Evolutionary conservation across 2,113 vertebrate species (phyloP).

Genomic region (Conger conger): DNA sequence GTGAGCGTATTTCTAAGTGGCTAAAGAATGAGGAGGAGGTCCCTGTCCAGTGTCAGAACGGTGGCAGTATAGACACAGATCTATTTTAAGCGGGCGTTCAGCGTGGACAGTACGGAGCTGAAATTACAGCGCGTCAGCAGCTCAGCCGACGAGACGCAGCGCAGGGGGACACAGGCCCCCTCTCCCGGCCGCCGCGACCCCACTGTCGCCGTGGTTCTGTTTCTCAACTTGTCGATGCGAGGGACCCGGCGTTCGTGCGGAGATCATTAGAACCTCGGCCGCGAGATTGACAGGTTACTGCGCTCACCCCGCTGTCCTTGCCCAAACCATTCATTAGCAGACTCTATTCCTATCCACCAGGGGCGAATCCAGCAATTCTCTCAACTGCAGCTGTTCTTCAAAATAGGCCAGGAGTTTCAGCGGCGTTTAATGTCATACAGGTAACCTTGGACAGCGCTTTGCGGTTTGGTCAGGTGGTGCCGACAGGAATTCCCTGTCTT

Average conservation of each 20-base stretch:
- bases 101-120: not conserved
- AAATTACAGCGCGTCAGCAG: not conserved
- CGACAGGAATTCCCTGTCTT: not conserved
- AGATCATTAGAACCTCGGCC: constrained; percentile 16
- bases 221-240: constrained; percentile 16
- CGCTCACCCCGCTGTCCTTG: not conserved
- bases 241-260: constrained; percentile 11
- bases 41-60: not conserved
- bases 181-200: not conserved
- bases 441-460: not conserved
- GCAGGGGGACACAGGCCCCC: not conserved
- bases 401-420: not conserved
- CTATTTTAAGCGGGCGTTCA: constrained; percentile 13
- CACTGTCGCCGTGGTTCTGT: constrained; percentile 15
- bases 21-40: not conserved
- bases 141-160: not conserved
- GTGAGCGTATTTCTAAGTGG: not conserved
- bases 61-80: not conserved
- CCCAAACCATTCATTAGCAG: constrained; percentile 25
- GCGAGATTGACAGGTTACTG: constrained; percentile 21
- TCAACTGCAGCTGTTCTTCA: not conserved
- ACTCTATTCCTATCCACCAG: constrained; percentile 19
- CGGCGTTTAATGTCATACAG: not conserved
- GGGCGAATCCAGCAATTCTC: not conserved
- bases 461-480: not conserved